Base-by-base conservation (phyloP, 2,888 invertebrate species). In the Axea sp. region DNA sequence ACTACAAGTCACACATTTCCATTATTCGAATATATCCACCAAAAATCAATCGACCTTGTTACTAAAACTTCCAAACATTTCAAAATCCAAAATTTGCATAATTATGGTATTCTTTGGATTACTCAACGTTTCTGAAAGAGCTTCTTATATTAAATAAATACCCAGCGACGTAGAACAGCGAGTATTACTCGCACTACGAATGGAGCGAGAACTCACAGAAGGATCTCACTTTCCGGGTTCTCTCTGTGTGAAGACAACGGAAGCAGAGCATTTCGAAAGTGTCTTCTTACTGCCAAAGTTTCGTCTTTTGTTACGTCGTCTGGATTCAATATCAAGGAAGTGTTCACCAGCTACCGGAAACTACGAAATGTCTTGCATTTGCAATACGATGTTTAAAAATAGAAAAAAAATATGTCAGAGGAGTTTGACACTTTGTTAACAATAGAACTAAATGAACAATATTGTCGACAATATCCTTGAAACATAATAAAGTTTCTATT, bases 241-340 rank as follows among this genome's bases (percentile, higher is more conserved):
- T 41, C 24, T 59, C 30, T 26, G 15, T 26, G 24, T n/a, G 59
- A 59, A 68, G 51, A 60, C 59, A 68, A 59, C 67, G 67, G 33
- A 41, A 53, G 37, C 26, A 41, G n/a, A 43, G 33, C 33, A 59
- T 68, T 51, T 60, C 45, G 15, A 43, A 53, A 53, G 59, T 14
- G 51, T 60, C 68, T 60, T 60, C 59, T 60, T 68, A 57, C 47
- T 62, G 41, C 45, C 55, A 49, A 71, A 71, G 69, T 69, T 59
- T 62, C 35, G 41, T 62, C 71, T 62, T 71, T 71, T 71, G 55
- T 62, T 62, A 62, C 28, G 55, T 15, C 59, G 51, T 33, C 49
- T 55, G 35, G 55, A 55, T 55, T 71, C 71, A 49, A 71, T 62
- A 62, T 47, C 55, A 57, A 24, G 53, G 43, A 60, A 68, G 41